phyloP scores from a whole-genome alignment of 1,140 invertebrate genomes.

The Macrostomum lignano region DNA sequence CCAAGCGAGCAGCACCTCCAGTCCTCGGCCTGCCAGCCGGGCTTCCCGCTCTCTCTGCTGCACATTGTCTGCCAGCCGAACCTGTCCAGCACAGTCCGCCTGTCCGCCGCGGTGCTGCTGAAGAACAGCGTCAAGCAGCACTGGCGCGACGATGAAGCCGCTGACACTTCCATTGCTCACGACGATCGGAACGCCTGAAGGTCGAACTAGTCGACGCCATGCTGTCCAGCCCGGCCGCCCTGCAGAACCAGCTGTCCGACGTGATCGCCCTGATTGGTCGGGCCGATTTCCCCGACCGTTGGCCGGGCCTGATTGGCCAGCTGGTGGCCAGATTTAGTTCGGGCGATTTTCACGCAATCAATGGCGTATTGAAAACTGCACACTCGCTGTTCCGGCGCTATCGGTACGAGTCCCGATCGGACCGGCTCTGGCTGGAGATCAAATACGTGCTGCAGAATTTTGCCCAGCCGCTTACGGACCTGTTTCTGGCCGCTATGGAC shows the following conservation, averaged over 20 bases:
- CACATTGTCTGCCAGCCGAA: slow-evolving; percentile 48
- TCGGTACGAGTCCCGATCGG: slow-evolving; percentile 65
- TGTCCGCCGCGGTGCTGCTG: slow-evolving; percentile 63
- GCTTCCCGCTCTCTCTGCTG: slow-evolving; percentile 57
- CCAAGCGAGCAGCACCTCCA: slow-evolving; percentile 64
- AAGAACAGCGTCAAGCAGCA: slow-evolving; percentile 87
- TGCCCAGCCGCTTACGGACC: slow-evolving; percentile 62
- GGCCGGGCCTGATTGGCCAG: slow-evolving; percentile 56
- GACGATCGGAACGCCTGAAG: slow-evolving; percentile 2
- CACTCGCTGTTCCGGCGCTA: slow-evolving; percentile 70
- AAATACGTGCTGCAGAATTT: slow-evolving; percentile 76
- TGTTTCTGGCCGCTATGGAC: slow-evolving; percentile 60
- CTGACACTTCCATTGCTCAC: slow-evolving; percentile 4
- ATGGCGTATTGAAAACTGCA: slow-evolving; percentile 67
- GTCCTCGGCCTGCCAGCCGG: slow-evolving; percentile 57
- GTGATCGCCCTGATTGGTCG: slow-evolving; percentile 74
- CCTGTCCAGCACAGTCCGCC: slow-evolving; percentile 43
- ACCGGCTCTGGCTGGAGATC: slow-evolving; percentile 73
- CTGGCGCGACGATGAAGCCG: slow-evolving; percentile 45
- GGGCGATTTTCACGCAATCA: slow-evolving; percentile 71
- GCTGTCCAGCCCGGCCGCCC: slow-evolving; percentile 1
- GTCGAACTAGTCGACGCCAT: background rate
- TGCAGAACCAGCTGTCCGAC: slow-evolving; percentile 41
- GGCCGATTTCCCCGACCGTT: slow-evolving; percentile 71
- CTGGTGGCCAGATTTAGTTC: slow-evolving; percentile 68